Evolutionary conservation across 2,113 vertebrate species (phyloP).

Genomic region (Gopherus flavomarginatus): DNA sequence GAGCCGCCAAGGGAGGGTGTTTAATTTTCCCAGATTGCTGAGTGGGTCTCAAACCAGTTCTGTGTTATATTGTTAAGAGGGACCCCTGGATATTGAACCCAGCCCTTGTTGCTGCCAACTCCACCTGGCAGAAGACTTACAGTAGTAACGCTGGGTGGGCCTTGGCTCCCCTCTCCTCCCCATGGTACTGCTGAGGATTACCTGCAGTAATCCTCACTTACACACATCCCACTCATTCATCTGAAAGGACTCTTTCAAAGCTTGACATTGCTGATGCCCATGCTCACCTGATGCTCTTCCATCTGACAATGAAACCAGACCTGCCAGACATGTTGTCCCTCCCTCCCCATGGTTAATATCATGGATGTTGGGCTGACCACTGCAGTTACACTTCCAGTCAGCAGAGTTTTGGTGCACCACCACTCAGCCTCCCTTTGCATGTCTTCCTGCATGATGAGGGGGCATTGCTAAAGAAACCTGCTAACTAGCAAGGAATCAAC

Average conservation of each 20-base stretch:
- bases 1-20: neutral
- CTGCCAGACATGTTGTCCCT: rapidly evolving
- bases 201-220: neutral
- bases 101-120: neutral
- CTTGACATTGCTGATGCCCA: neutral
- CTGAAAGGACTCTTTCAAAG: neutral
- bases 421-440: neutral
- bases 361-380: neutral
- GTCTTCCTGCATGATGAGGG: neutral
- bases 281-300: neutral
- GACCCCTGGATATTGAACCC: neutral
- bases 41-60: neutral
- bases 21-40: neutral
- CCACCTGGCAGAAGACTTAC: neutral
- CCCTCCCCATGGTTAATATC: neutral
- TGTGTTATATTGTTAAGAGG: neutral
- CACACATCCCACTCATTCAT: neutral
- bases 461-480: constrained; percentile 52
- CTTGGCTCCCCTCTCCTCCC: neutral
- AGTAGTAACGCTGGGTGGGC: neutral
- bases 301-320: neutral
- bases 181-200: neutral
- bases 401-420: neutral
- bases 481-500: neutral
- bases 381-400: rapidly evolving